These are phyloP conservation scores for Pseudolycoriella hygida DNA, from an alignment of 2,888 invertebrate genomes.

Conservation along the genomic window DNA sequence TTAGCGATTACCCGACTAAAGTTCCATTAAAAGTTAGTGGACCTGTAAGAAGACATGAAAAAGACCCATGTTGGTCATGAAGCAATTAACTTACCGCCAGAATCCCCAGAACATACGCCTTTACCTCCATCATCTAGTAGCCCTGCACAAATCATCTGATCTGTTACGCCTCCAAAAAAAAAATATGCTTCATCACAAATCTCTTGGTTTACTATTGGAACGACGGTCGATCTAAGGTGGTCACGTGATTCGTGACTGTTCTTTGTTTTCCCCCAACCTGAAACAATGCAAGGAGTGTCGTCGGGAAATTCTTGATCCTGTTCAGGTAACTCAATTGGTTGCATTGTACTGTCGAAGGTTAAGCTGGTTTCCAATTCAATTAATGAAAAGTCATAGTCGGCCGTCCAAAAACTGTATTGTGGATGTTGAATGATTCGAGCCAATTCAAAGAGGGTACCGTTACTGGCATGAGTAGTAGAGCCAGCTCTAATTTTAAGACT, in stretches of 20 bases:
- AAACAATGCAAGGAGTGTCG: constrained; percentile 22
- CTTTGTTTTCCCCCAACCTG: constrained; percentile 27
- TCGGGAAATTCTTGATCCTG: constrained; percentile 17
- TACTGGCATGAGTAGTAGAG: constrained; percentile 25
- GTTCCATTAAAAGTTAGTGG: constrained; percentile 20
- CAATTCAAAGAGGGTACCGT: constrained; percentile 34
- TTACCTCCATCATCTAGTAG: constrained; percentile 31
- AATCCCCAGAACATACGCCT: constrained; percentile 32
- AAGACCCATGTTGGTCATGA: too few relatives aligned
- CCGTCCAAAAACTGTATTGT: constrained; percentile 29
- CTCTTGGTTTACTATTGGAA: constrained; percentile 34
- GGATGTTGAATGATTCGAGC: constrained; percentile 33
- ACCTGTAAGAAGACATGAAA: too few relatives aligned
- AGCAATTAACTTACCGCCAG: too few relatives aligned
- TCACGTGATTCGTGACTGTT: constrained; percentile 18
- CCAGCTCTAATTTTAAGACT: too few relatives aligned
- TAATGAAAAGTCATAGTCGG: constrained; percentile 41
- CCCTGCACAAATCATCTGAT: constrained; percentile 44
- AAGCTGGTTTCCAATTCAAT: constrained; percentile 34
- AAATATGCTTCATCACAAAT: constrained; percentile 33
- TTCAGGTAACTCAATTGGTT: constrained; percentile 21
- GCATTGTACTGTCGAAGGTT: constrained; percentile 23
- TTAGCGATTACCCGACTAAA: neutral
- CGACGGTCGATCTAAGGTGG: constrained; percentile 32
- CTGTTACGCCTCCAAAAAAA: constrained; percentile 28